Evolutionary conservation across 2,113 vertebrate species (phyloP).

Genomic region (Pyxicephalus adspersus): DNA sequence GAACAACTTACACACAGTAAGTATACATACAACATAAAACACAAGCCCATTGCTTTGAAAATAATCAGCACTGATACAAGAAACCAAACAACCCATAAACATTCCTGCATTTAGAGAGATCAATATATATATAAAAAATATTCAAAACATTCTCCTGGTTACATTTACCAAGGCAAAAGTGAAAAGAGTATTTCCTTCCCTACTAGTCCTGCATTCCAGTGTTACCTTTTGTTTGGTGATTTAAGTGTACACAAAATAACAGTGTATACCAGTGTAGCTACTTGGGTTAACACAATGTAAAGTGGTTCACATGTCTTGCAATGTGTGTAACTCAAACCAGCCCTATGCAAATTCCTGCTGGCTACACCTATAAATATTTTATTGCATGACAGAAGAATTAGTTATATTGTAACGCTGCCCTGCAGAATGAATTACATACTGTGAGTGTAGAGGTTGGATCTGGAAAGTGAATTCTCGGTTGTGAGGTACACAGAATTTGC

Average conservation of each 20-base stretch:
- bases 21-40: too few species aligned
- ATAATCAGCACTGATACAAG: too few species aligned
- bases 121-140: too few species aligned
- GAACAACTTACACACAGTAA: too few species aligned
- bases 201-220: background rate
- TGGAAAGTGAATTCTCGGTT: constrained; percentile 32
- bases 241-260: constrained; percentile 37
- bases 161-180: background rate
- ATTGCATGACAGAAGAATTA: constrained; percentile 53
- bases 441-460: constrained; percentile 6
- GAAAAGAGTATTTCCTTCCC: background rate
- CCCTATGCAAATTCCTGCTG: constrained; percentile 53
- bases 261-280: constrained; percentile 5
- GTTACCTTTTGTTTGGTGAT: constrained; percentile 30
- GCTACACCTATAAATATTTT: constrained; percentile 56
- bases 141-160: too few species aligned
- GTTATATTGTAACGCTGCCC: constrained; percentile 53
- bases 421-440: constrained; percentile 26
- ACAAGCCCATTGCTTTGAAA: too few species aligned
- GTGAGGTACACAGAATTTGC: background rate
- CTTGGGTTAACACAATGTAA: constrained; percentile 31
- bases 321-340: constrained; percentile 36
- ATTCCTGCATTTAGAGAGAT: too few species aligned
- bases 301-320: constrained; percentile 22
- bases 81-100: too few species aligned